Evolutionary conservation across 1,140 invertebrate genomes (phyloP).

Genomic region (Leptoteleia sp.): DNA sequence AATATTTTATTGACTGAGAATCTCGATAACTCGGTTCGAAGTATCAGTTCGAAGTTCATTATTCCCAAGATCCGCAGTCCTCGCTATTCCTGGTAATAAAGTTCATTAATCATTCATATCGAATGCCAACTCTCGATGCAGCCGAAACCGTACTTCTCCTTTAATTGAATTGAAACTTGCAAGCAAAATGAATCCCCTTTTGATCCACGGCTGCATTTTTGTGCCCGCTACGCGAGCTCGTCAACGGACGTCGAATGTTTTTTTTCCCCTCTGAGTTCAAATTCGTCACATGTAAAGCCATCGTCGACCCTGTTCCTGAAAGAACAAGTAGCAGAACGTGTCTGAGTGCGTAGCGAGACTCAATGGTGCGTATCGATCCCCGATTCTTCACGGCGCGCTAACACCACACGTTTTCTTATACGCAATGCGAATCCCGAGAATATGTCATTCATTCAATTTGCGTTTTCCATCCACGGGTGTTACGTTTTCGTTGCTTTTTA

Average conservation of each 20-base stretch:
- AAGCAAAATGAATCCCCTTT: slow-evolving; percentile 2
- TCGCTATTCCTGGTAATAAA: background rate
- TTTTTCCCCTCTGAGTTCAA: slow-evolving; percentile 8
- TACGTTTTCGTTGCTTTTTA: too few relatives aligned
- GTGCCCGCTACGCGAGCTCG: background rate
- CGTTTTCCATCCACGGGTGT: too few relatives aligned
- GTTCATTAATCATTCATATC: background rate
- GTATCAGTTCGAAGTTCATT: background rate
- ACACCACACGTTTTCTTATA: slow-evolving; percentile 13
- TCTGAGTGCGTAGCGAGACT: slow-evolving; percentile 58
- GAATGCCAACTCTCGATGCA: background rate
- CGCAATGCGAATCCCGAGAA: too few relatives aligned
- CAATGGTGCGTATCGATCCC: slow-evolving; percentile 55
- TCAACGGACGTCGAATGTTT: background rate
- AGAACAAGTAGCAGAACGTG: slow-evolving; percentile 60
- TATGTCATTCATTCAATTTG: too few relatives aligned
- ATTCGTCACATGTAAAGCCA: slow-evolving; percentile 17
- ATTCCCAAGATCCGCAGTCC: background rate
- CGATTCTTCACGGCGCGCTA: slow-evolving; percentile 20
- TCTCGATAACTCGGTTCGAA: too few relatives aligned
- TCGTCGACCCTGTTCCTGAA: slow-evolving; percentile 43
- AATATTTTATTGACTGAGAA: too few relatives aligned
- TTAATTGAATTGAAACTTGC: slow-evolving; percentile 1
- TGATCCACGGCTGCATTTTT: background rate
- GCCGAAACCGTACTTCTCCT: background rate